A percentile compares a stretch with the other conserved stretches of the same genome.
Conservation (phyloP, 2,888 invertebrate species). For the Lutraria lutraria region DNA sequence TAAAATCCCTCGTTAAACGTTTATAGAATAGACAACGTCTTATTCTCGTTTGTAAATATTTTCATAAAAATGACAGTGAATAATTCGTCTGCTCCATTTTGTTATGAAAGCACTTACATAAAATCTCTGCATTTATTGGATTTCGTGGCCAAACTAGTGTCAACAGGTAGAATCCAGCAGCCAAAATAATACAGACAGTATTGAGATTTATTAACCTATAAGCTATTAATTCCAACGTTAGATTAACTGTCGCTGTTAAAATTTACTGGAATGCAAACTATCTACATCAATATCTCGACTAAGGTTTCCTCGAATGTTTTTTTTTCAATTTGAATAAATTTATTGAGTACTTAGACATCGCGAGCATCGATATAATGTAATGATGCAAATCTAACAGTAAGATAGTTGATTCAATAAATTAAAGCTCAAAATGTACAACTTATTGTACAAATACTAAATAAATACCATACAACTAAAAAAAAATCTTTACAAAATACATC, state of each 20-base stretch:
- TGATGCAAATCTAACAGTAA: too few relatives aligned
- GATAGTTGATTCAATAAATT: too few relatives aligned
- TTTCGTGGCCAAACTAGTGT: background rate
- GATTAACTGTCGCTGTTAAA: background rate
- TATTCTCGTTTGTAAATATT: background rate
- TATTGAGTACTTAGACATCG: background rate
- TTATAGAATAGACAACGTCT: background rate
- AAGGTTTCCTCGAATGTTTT: background rate
- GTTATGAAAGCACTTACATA: background rate
- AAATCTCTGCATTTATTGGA: background rate
- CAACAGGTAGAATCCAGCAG: background rate
- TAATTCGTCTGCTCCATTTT: background rate
- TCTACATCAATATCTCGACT: background rate
- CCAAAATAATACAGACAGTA: background rate
- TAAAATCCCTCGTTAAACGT: background rate
- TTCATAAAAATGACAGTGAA: constrained; percentile 1
- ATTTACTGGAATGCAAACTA: background rate
- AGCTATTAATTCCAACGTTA: background rate
- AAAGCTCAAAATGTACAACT: too few relatives aligned
- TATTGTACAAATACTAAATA: too few relatives aligned
- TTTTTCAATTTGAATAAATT: background rate
- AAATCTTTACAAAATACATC: too few relatives aligned
- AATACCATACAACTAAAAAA: too few relatives aligned
- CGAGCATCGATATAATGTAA: background rate
- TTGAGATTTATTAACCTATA: background rate